These are phyloP conservation scores for Pelodytes ibericus DNA, from an alignment of 2,797 vertebrate species.

Conservation along the genomic window DNA sequence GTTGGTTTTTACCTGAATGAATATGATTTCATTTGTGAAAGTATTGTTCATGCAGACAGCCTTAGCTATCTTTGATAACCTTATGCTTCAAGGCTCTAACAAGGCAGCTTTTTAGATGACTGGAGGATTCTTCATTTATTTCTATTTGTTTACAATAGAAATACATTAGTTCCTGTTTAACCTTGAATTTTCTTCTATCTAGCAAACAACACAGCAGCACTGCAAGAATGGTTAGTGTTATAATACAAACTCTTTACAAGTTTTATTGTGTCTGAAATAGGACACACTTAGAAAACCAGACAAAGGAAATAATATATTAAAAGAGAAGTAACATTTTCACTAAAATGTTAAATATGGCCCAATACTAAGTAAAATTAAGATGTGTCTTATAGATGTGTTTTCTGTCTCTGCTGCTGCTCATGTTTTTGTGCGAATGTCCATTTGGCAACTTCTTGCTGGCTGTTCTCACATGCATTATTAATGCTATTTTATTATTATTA, in stretches of 20 bases:
- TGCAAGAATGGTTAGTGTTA: background rate
- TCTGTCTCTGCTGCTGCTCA: too few relatives aligned
- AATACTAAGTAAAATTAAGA: too few relatives aligned
- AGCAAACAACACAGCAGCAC: background rate
- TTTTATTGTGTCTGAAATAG: background rate
- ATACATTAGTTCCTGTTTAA: slow-evolving; percentile 21
- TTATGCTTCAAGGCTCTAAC: slow-evolving; percentile 12
- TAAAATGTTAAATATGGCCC: too few relatives aligned
- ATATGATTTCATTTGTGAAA: slow-evolving; percentile 1
- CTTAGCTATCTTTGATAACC: background rate
- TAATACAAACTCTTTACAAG: background rate
- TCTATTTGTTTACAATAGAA: slow-evolving; percentile 5
- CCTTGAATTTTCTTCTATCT: slow-evolving; percentile 27
- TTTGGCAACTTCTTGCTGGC: too few relatives aligned
- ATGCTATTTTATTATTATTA: too few relatives aligned
- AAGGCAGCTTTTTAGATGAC: background rate
- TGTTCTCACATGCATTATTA: too few relatives aligned
- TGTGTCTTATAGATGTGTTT: too few relatives aligned
- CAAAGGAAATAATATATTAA: too few relatives aligned
- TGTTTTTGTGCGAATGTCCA: too few relatives aligned
- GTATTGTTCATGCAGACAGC: slow-evolving; percentile 14
- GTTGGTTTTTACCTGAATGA: slow-evolving; percentile 1
- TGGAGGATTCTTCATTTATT: slow-evolving; percentile 13
- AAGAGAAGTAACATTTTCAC: too few relatives aligned
- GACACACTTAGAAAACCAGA: too few relatives aligned